Percentiles rank a stretch among this genome's conserved stretches.
These are phyloP conservation scores for Diabrotica virgifera DNA, from an alignment of 1,140 invertebrate species.

Conservation along the genomic window DNA sequence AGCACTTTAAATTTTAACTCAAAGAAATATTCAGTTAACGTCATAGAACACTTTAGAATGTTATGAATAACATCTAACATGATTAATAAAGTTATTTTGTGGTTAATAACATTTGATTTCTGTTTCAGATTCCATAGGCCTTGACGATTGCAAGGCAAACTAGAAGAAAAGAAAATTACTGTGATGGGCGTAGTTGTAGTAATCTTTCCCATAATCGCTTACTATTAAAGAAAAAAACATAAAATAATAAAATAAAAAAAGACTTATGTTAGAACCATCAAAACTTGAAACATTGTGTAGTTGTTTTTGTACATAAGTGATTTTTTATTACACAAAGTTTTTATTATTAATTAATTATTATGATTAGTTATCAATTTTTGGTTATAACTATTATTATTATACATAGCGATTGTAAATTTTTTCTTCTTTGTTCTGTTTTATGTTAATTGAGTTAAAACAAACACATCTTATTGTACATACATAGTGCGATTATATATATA, in stretches of 20 bases:
- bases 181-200: slow-evolving; percentile 49
- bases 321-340: slow-evolving; percentile 46
- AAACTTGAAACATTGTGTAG: slow-evolving; percentile 23
- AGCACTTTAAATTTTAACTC: too few species aligned
- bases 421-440: slow-evolving; percentile 20
- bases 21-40: too few species aligned
- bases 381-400: slow-evolving; percentile 23
- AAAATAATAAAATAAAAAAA: slow-evolving; percentile 15
- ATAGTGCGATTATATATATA: slow-evolving; percentile 26
- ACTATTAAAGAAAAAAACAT: slow-evolving; percentile 24
- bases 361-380: neutral
- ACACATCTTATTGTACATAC: slow-evolving; percentile 39
- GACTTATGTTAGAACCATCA: slow-evolving; percentile 20
- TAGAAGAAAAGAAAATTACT: slow-evolving; percentile 54
- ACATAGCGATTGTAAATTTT: slow-evolving; percentile 35
- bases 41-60: too few species aligned
- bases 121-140: slow-evolving; percentile 68
- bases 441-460: slow-evolving; percentile 3
- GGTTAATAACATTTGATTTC: neutral
- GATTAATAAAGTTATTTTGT: too few species aligned
- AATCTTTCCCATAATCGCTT: slow-evolving; percentile 44
- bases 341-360: slow-evolving; percentile 24
- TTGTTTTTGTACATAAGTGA: slow-evolving; percentile 48
- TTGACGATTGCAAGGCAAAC: slow-evolving; percentile 68
- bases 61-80: too few species aligned